Evolutionary conservation across 2,888 invertebrate species (phyloP), one percentile per base, ranked within the genome.

Genomic region (Candidula unifasciata): DNA sequence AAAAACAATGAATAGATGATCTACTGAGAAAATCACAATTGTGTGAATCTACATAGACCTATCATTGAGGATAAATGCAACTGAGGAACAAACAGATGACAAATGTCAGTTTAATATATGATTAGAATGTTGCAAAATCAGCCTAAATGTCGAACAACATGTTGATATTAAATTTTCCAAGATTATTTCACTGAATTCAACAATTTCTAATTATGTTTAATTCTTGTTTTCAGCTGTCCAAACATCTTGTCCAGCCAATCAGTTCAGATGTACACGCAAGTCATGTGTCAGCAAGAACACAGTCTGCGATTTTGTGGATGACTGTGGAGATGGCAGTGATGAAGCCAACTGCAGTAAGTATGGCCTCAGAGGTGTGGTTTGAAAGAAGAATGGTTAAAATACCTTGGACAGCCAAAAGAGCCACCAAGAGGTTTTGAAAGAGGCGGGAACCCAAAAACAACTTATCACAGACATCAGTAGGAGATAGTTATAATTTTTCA

Each of bases 281-380:
- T 88, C 91, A 0, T 93, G 93, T 88, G 87, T 92, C 2, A 86
- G 88, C 33, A 68, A 82, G 54, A 83, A 86, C 24, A 84, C 85
- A 30, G 37, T 89, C 1, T 92, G 92, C 87, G 92, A 93, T 86
- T 92, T 90, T 86, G 90, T 89, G 33, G 91, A 92, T 87, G 93
- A 93, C 80, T 93, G 93, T 87, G 92, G 92, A 3, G 93, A 93
- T 85, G 87, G 88, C 69, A 91, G 90, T 85, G 93, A 93, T 87
- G 93, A 93, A 86, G 76, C 81, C 3, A 73, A 78, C 5, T 91
- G 90, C 71, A 71, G 90, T 90, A 85, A 84, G 77, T 71, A 68
- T 44, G n/a, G 44, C 44, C 6, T 44, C n/a, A 37, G n/a, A 33
- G 1, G 1, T 3, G 10, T 68, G 33, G n/a, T n/a, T 44, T 44